phyloP scores from a whole-genome alignment of 2,113 vertebrate species.

The Tragelaphus buxtoni region DNA sequence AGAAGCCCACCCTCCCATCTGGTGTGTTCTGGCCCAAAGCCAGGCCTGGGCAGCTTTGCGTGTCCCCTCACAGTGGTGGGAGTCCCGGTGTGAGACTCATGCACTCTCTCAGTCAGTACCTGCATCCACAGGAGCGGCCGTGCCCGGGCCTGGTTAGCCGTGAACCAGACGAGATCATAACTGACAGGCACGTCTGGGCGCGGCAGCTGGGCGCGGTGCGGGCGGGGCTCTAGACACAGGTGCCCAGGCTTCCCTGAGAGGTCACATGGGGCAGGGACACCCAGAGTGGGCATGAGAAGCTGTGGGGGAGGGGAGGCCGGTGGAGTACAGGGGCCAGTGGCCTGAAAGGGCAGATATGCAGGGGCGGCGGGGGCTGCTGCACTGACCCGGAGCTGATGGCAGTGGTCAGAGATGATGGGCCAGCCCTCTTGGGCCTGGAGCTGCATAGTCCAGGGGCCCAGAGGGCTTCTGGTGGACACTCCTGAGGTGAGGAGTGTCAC shows the following conservation, averaged over 20 bases:
- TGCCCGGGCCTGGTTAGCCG: fast-evolving
- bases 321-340: background rate
- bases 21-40: background rate
- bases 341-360: too few species aligned
- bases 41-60: background rate
- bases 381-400: background rate
- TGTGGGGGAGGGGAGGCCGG: background rate
- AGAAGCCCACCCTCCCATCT: background rate
- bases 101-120: background rate
- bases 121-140: too few species aligned
- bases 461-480: background rate
- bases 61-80: too few species aligned
- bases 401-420: background rate
- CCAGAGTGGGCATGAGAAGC: background rate
- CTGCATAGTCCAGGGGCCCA: background rate
- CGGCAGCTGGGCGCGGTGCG: fast-evolving
- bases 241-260: background rate
- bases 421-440: background rate
- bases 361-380: fast-evolving
- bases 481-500: background rate
- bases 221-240: background rate
- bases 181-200: fast-evolving
- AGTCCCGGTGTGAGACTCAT: background rate
- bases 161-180: background rate
- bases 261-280: background rate